A percentile compares a stretch with the other conserved stretches of the same genome.
These are phyloP conservation scores for Panopea generosa DNA, from an alignment of 2,888 invertebrate genomes.

Conservation along the genomic window DNA sequence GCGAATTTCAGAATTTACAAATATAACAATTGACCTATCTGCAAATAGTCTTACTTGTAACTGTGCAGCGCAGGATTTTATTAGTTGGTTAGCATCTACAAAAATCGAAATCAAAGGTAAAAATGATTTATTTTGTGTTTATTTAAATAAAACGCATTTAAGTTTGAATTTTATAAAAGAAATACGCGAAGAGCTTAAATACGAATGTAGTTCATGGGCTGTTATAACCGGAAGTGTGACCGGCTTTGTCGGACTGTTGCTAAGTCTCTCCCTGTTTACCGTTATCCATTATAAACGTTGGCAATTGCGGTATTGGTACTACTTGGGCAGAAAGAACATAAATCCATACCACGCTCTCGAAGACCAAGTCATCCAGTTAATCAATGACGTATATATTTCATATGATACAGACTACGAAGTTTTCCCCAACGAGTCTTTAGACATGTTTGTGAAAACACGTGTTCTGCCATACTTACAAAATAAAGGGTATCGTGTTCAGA, in stretches of 20 bases:
- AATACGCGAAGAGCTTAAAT: slow-evolving; percentile 5
- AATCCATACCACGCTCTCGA: slow-evolving; percentile 32
- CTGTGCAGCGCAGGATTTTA: slow-evolving; percentile 22
- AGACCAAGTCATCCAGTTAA: neutral
- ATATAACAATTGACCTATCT: slow-evolving; percentile 1
- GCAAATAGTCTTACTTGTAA: slow-evolving; percentile 24
- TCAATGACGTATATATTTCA: slow-evolving; percentile 31
- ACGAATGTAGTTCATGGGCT: slow-evolving; percentile 26
- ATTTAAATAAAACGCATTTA: slow-evolving; percentile 2
- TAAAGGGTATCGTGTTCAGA: slow-evolving; percentile 8
- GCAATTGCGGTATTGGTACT: slow-evolving; percentile 38
- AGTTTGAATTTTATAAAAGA: neutral
- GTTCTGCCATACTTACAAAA: neutral
- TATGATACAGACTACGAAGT: slow-evolving; percentile 17
- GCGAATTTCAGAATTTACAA: neutral
- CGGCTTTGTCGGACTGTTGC: slow-evolving; percentile 8
- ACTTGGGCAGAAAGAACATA: slow-evolving; percentile 21
- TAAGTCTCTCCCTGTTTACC: slow-evolving; percentile 20
- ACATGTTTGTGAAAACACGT: neutral
- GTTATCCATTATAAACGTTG: slow-evolving; percentile 33
- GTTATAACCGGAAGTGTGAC: slow-evolving; percentile 29
- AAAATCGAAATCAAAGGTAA: slow-evolving; percentile 9
- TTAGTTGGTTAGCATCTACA: slow-evolving; percentile 25
- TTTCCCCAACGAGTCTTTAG: neutral
- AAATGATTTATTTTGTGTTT: slow-evolving; percentile 6